A percentile compares a stretch with the other conserved stretches of the same genome.
These are phyloP conservation scores for Podarcis raffonei DNA, from an alignment of 2,113 vertebrate species.

Conservation along the genomic window DNA sequence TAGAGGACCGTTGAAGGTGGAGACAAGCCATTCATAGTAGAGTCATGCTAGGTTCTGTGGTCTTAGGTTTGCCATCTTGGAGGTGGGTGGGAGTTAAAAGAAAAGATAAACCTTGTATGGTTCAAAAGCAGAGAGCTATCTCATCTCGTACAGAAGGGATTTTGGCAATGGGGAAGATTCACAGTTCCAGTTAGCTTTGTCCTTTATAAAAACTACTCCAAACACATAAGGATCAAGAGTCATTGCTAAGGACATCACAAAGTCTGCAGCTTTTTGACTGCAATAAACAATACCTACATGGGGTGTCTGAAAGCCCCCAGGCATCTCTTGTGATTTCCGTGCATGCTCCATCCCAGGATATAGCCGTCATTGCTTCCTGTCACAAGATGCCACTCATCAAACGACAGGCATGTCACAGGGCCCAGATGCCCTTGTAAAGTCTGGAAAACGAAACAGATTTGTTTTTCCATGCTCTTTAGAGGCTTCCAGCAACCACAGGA, in stretches of 20 bases:
- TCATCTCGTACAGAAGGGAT: background rate
- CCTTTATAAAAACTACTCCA: background rate
- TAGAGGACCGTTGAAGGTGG: background rate
- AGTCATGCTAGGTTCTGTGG: background rate
- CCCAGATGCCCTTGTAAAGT: conserved; percentile 79
- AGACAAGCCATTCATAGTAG: background rate
- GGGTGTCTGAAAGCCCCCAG: conserved; percentile 86
- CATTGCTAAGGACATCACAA: background rate
- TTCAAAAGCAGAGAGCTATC: background rate
- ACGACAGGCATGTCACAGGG: conserved; percentile 82
- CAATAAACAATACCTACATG: conserved; percentile 71
- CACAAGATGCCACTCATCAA: conserved; percentile 86
- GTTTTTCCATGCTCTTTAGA: background rate
- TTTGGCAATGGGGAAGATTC: background rate
- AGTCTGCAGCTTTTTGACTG: background rate
- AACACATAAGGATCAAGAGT: background rate
- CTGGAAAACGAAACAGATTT: conserved; percentile 64
- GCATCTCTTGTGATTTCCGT: conserved; percentile 72
- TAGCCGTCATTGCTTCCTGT: conserved; percentile 80
- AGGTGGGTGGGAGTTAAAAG: background rate
- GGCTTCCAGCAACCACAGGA: no score
- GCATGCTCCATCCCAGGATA: conserved; percentile 87
- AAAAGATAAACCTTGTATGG: background rate
- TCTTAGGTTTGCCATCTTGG: background rate
- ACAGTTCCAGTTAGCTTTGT: background rate